These are phyloP conservation scores for Argynnis bischoffii DNA, from an alignment of 2,888 invertebrate genomes.

Conservation along the genomic window DNA sequence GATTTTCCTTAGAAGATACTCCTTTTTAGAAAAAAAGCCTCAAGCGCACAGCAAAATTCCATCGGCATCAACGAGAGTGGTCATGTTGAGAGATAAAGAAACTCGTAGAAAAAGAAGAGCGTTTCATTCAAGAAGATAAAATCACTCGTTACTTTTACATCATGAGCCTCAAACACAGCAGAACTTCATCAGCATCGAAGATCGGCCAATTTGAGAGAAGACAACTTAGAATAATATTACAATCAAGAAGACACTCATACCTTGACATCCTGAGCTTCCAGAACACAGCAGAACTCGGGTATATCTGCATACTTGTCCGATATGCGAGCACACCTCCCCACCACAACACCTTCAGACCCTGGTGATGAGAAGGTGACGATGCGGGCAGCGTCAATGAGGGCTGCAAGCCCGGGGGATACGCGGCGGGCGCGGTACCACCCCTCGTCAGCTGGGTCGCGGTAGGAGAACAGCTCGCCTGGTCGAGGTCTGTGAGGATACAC, in stretches of 20 bases:
- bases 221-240: too few species aligned
- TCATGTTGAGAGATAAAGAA: too few species aligned
- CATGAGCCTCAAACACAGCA: too few species aligned
- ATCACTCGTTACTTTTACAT: too few species aligned
- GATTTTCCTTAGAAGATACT: too few species aligned
- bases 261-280: constrained; percentile 46
- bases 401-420: constrained; percentile 46
- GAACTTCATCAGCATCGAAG: too few species aligned
- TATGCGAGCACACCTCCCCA: constrained; percentile 44
- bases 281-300: constrained; percentile 63
- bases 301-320: constrained; percentile 45
- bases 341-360: constrained; percentile 6
- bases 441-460: constrained; percentile 53
- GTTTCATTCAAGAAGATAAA: too few species aligned
- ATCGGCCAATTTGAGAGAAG: too few species aligned
- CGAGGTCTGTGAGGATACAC: constrained; percentile 46
- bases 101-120: too few species aligned
- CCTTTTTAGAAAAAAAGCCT: too few species aligned
- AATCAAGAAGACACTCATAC: constrained; percentile 39
- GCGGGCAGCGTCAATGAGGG: constrained; percentile 57
- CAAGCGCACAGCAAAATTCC: too few species aligned
- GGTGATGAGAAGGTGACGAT: constrained; percentile 40
- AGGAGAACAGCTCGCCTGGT: constrained; percentile 59
- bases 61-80: too few species aligned
- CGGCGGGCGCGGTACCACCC: constrained; percentile 69